Conservation (phyloP, 2,797 vertebrate species). For the Fringilla coelebs region DNA sequence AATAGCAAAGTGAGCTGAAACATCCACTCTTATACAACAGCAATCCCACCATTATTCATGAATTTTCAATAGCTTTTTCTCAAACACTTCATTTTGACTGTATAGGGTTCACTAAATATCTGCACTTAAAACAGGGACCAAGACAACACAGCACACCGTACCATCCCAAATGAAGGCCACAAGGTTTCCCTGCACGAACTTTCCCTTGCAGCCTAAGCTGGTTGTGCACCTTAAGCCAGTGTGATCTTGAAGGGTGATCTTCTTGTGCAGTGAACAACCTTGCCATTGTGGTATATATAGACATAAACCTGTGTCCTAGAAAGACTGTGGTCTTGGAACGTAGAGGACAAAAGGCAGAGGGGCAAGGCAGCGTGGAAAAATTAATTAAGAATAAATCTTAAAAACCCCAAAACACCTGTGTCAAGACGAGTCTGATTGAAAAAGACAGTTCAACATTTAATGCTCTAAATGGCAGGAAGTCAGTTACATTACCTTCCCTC, state of each 20-base stretch:
- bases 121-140: background rate
- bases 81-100: background rate
- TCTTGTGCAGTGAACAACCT: background rate
- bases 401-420: rapidly evolving
- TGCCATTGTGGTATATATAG: background rate
- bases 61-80: background rate
- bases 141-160: background rate
- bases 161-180: background rate
- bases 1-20: background rate
- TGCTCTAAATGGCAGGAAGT: background rate
- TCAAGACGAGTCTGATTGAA: background rate
- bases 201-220: background rate
- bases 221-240: background rate
- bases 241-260: background rate
- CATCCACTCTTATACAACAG: background rate
- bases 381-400: background rate
- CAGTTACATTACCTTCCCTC: background rate
- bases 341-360: background rate
- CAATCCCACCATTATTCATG: background rate
- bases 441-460: background rate
- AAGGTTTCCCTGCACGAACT: background rate
- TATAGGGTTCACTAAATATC: background rate
- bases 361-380: background rate
- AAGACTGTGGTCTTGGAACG: background rate
- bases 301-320: background rate